phyloP scores from a whole-genome alignment of 2,888 invertebrate species.

The Drosophila pseudotalamancana region DNA sequence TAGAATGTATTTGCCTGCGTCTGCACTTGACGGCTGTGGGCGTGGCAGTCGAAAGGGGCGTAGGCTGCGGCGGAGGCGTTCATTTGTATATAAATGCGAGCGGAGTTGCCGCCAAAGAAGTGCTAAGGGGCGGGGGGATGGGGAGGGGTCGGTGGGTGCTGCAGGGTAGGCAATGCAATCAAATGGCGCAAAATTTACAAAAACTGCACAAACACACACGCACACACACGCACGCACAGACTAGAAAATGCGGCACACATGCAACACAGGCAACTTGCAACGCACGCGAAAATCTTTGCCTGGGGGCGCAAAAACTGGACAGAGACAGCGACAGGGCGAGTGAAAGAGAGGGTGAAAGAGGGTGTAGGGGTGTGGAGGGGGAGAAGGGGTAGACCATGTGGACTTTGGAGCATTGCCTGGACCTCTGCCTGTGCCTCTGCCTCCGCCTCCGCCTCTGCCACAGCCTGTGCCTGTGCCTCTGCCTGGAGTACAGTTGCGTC shows the following conservation, averaged over 20 bases:
- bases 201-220: conserved; percentile 56
- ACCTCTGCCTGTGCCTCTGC: conserved; percentile 1
- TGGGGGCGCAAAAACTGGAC: conserved; percentile 44
- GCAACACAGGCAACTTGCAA: conserved; percentile 65
- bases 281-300: conserved; percentile 80
- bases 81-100: conserved; percentile 74
- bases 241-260: conserved; percentile 24
- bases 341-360: not conserved
- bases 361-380: not conserved
- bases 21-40: conserved; percentile 68
- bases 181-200: conserved; percentile 79
- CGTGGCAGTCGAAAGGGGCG: conserved; percentile 21
- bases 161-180: conserved; percentile 68
- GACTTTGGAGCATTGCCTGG: conserved; percentile 40
- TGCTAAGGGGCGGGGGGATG: conserved; percentile 52
- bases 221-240: conserved; percentile 12
- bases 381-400: conserved; percentile 12
- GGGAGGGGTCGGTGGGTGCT: not conserved
- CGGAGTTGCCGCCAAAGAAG: conserved; percentile 64
- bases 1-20: conserved; percentile 74
- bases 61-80: conserved; percentile 67
- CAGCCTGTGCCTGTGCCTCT: not conserved
- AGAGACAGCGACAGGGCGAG: conserved; percentile 9
- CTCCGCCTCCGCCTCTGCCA: not conserved
- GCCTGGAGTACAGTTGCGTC: conserved; percentile 69